Base-by-base conservation (phyloP, 2,888 invertebrate species). In the Tupiocoris notatus region DNA sequence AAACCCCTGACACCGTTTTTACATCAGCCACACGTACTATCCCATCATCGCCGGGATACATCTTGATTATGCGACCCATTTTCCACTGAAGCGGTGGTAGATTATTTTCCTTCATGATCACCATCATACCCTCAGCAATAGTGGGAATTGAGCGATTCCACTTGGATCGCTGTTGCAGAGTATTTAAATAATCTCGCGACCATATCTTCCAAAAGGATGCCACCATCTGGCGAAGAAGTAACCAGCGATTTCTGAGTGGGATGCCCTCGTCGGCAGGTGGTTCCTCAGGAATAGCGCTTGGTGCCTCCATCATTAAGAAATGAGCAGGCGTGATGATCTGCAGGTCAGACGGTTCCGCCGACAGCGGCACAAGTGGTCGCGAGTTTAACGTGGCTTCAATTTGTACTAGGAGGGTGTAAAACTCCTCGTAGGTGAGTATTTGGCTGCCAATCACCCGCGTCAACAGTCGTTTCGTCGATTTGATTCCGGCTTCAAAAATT, bases 401-500 rank as follows among this genome's bases (percentile, higher is more conserved):
- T n/a, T 65, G 65, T 1, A 65, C 39, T 2, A 65, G 25, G 1
- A 65, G 1, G 0, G 65, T 65, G 18, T 39, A 2, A 1, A 65
- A 16, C 24, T 63, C 63, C 16, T 63, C 63, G 20, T 22, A 63
- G 7, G 22, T 63, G 1, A 63, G 63, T 17, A 0, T 1, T 17
- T 65, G 65, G 9, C 18, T 18, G 17, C 65, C 65, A 25, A 25
- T 25, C 12, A 9, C 1, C n/a, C 18, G 65, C 3, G 17, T 12
- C 16, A 24, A 39, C 7, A 24, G 24, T 17, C 18, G 6, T 9
- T 65, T 24, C 7, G n/a, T 17, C 0, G 65, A 65, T 65, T 65
- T 65, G 7, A 65, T 65, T 18, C 65, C 65, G 7, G 25, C 63
- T 21, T 63, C 63, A 22, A 63, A 23, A n/a, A 63, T 12, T 2